Evolutionary conservation across 2,888 invertebrate species (phyloP).

Genomic region (Ceraclea dissimilis): DNA sequence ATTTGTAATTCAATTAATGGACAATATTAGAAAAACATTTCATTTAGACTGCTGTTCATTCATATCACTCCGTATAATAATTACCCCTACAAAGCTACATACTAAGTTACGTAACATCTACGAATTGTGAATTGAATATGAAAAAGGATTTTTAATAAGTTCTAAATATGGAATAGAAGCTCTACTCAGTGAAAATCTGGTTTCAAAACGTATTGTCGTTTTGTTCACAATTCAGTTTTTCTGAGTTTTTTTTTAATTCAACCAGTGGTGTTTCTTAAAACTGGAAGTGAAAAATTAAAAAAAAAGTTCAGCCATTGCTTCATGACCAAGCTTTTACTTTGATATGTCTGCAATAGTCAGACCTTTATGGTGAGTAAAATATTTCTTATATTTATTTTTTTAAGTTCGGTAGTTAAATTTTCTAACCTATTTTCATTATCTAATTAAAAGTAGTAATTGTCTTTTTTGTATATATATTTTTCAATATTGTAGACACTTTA

Average conservation of each 20-base stretch:
- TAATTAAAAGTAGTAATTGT: too few species aligned
- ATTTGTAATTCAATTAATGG: constrained; percentile 1
- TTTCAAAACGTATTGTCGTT: background rate
- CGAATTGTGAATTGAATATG: background rate
- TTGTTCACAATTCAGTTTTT: background rate
- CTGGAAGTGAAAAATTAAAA: constrained; percentile 26
- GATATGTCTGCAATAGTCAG: constrained; percentile 51
- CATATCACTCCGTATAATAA: too few species aligned
- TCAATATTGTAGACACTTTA: too few species aligned
- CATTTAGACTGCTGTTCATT: too few species aligned
- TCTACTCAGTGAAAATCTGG: too few species aligned
- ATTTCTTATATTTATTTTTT: constrained; percentile 1
- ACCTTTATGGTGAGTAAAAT: constrained; percentile 46
- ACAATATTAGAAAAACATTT: too few species aligned
- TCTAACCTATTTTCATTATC: too few species aligned
- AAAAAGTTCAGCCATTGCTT: background rate
- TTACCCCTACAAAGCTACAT: too few species aligned
- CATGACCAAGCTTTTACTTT: background rate
- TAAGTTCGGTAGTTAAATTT: too few species aligned
- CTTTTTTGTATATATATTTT: too few species aligned
- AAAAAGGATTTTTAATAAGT: background rate
- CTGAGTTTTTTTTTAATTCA: background rate
- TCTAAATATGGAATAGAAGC: too few species aligned
- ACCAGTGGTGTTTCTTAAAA: constrained; percentile 7
- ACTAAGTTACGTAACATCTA: background rate